Conservation (phyloP, 2,797 vertebrate genomes). For the Periparus ater region DNA sequence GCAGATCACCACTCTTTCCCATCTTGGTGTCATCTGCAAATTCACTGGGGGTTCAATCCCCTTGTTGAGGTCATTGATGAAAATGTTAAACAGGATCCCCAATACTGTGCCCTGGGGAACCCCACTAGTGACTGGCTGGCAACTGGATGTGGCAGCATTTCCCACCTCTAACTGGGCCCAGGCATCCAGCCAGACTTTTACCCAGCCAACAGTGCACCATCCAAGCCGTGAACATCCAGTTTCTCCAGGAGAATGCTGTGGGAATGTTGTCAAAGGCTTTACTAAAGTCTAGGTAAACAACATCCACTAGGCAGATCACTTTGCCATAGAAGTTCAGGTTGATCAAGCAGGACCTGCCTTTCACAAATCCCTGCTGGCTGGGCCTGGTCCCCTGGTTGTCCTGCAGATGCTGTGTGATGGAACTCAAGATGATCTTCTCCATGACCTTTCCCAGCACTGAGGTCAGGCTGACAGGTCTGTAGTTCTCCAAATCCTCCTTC, state of each 20-base stretch:
- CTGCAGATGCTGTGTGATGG: rapidly evolving
- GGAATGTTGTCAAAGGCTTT: neutral
- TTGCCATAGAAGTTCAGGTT: neutral
- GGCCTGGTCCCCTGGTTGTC: neutral
- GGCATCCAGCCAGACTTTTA: neutral
- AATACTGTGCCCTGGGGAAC: neutral
- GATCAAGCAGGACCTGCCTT: neutral
- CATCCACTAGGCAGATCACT: neutral
- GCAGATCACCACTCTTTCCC: too few relatives aligned
- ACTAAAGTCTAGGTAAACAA: neutral
- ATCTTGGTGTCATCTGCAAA: neutral
- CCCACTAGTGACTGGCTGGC: neutral
- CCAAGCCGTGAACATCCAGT: neutral
- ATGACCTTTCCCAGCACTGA: neutral
- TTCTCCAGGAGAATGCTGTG: neutral
- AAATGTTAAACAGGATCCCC: neutral
- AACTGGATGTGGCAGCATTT: neutral
- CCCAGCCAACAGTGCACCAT: neutral
- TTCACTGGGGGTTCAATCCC: neutral
- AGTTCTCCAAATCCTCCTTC: neutral
- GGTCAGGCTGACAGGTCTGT: neutral
- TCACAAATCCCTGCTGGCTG: neutral
- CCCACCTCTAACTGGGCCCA: neutral
- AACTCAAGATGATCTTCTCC: neutral
- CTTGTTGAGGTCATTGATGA: neutral